Evolutionary conservation across 2,888 invertebrate species (phyloP).

Genomic region (Scaptomyza flava): DNA sequence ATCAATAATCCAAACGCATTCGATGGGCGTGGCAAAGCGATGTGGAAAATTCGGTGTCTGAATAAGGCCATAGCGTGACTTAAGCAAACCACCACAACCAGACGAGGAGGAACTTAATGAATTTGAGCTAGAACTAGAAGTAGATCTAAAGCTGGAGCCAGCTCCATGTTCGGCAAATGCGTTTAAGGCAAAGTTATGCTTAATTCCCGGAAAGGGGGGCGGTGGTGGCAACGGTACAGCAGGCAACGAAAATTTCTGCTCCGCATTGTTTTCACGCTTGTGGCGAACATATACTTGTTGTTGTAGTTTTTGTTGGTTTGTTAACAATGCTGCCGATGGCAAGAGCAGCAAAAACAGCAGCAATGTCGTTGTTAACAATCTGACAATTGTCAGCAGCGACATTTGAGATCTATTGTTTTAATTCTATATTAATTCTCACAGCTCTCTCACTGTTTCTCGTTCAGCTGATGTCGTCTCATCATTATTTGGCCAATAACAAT

Average conservation of each 20-base stretch:
- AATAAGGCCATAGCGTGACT: slow-evolving; percentile 89
- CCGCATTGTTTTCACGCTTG: slow-evolving; percentile 49
- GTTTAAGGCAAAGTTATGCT: slow-evolving; percentile 70
- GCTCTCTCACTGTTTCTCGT: slow-evolving; percentile 13
- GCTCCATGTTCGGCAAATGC: slow-evolving; percentile 60
- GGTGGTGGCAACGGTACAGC: slow-evolving; percentile 80
- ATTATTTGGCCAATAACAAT: slow-evolving; percentile 55
- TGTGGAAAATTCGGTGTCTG: slow-evolving; percentile 94
- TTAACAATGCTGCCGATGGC: slow-evolving; percentile 48
- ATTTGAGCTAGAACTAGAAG: slow-evolving; percentile 9
- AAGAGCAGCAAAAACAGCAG: slow-evolving; percentile 52
- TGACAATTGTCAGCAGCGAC: slow-evolving; percentile 63
- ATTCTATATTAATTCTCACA: slow-evolving; percentile 30
- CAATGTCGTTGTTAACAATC: slow-evolving; percentile 63
- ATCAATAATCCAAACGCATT: slow-evolving; percentile 95
- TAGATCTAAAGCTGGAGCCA: slow-evolving; percentile 13
- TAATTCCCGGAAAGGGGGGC: slow-evolving; percentile 70
- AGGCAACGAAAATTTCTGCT: slow-evolving; percentile 76
- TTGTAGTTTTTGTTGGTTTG: slow-evolving; percentile 31
- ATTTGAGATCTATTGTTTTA: slow-evolving; percentile 63
- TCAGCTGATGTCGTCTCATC: slow-evolving; percentile 33
- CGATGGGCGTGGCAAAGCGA: slow-evolving; percentile 92
- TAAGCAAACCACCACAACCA: slow-evolving; percentile 88
- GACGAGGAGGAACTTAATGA: slow-evolving; percentile 24
- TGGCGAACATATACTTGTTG: slow-evolving; percentile 28